These are phyloP conservation scores for Acanthurus tractus DNA, from an alignment of 2,797 vertebrate species.

Conservation along the genomic window DNA sequence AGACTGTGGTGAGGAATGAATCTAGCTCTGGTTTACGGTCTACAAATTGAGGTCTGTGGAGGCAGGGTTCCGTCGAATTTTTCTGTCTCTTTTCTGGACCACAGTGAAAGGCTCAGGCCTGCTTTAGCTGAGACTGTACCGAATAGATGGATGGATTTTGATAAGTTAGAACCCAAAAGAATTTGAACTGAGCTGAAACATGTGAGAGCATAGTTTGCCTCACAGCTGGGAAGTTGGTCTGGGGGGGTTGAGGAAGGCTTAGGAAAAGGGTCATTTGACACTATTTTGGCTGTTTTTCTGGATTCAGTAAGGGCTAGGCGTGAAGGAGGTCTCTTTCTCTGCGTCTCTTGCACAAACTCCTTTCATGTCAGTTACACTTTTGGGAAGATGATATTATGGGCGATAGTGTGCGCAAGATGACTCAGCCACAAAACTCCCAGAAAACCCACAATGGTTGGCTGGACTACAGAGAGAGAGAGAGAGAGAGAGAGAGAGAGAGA, in stretches of 20 bases:
- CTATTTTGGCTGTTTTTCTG: conserved; percentile 63
- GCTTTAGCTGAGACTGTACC: conserved; percentile 33
- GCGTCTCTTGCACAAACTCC: conserved; percentile 31
- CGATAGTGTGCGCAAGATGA: conserved; percentile 72
- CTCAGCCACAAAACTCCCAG: conserved; percentile 78
- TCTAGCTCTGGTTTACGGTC: conserved; percentile 49
- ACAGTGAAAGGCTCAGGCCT: conserved; percentile 34
- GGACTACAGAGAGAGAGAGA: conserved; percentile 47
- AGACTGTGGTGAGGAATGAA: conserved; percentile 44
- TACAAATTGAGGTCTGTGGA: conserved; percentile 53
- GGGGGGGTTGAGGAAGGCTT: conserved; percentile 22
- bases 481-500: conserved; percentile 17
- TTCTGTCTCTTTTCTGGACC: conserved; percentile 11
- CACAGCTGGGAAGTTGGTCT: conserved; percentile 46
- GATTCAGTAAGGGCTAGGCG: conserved; percentile 62
- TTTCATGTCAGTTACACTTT: conserved; percentile 84
- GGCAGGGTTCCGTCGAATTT: conserved; percentile 4
- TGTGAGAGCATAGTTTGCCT: conserved; percentile 34
- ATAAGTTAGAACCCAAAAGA: conserved; percentile 57
- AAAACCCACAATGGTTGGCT: conserved; percentile 68
- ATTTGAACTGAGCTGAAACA: conserved; percentile 41
- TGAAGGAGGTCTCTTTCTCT: conserved; percentile 47
- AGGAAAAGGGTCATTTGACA: conserved; percentile 72
- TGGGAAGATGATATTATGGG: conserved; percentile 77
- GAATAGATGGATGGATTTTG: conserved; percentile 62